A percentile compares a stretch with the other conserved stretches of the same genome.
phyloP scores from a whole-genome alignment of 2,113 vertebrate genomes.

The Delphinapterus leucas region DNA sequence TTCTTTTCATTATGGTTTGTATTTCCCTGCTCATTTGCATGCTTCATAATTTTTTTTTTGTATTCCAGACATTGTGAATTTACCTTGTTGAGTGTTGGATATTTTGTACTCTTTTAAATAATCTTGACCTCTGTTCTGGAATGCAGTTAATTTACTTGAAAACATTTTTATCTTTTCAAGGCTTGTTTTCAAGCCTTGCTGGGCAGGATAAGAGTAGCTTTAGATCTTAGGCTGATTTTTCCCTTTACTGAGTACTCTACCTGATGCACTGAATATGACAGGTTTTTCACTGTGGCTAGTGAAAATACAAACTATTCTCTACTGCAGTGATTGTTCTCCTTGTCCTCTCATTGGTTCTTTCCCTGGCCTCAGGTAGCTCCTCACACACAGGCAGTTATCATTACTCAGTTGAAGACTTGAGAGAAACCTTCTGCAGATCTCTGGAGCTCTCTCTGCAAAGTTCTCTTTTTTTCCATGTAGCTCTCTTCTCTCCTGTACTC shows the following conservation, averaged over 20 bases:
- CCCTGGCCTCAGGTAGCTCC: neutral
- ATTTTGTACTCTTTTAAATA: neutral
- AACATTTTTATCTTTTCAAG: neutral
- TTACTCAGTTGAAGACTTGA: neutral
- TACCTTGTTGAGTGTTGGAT: neutral
- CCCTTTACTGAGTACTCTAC: neutral
- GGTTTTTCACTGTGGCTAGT: neutral
- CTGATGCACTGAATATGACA: neutral
- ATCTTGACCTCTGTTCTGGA: neutral
- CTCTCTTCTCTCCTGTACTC: neutral
- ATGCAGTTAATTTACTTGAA: neutral
- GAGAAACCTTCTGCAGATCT: neutral
- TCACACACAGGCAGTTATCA: neutral
- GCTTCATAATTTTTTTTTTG: neutral
- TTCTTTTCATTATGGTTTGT: neutral
- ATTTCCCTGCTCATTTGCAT: neutral
- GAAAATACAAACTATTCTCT: neutral
- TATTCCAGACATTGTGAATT: neutral
- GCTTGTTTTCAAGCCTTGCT: neutral
- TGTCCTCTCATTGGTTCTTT: neutral
- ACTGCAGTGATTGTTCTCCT: neutral
- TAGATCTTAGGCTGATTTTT: neutral
- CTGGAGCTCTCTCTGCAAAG: neutral
- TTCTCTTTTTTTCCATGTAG: neutral
- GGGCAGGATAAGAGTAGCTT: neutral